Evolutionary conservation across 2,113 vertebrate genomes (phyloP).

Genomic region (Peromyscus polionotus): DNA sequence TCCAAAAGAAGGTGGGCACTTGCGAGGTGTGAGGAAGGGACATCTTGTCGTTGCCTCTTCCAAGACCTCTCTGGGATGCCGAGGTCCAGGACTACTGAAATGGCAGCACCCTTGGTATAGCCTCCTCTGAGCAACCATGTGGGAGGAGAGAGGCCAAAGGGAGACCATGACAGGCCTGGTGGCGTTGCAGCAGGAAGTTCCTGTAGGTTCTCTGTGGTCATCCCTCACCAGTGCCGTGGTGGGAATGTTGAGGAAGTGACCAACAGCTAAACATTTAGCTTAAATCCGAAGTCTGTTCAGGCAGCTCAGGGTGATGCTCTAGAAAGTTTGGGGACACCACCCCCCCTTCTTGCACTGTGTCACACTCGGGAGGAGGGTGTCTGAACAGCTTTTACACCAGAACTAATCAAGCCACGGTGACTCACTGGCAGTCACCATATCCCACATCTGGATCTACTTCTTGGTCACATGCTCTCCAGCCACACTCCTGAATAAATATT

Average conservation of each 20-base stretch:
- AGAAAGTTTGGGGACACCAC: neutral
- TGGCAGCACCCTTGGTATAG: fast-evolving
- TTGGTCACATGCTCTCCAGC: neutral
- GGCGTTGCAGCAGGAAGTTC: fast-evolving
- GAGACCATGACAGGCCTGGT: fast-evolving
- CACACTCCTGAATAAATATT: neutral
- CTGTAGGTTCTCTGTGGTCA: neutral
- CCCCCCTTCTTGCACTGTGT: neutral
- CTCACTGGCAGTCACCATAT: neutral
- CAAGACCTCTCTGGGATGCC: neutral
- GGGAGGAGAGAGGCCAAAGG: neutral
- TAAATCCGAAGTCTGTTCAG: fast-evolving
- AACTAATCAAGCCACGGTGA: fast-evolving
- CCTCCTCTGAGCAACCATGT: fast-evolving
- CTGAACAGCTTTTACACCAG: neutral
- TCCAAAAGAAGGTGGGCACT: neutral
- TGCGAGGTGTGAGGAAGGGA: fast-evolving
- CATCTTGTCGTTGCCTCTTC: neutral
- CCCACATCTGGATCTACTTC: neutral
- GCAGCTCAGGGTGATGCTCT: neutral
- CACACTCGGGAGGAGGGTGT: too few species aligned
- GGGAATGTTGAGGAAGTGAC: too few species aligned
- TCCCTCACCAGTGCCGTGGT: neutral
- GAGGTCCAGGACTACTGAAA: too few species aligned
- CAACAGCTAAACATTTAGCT: neutral